Percentiles rank a stretch among this genome's conserved stretches.
Evolutionary conservation across 1,140 invertebrate genomes (phyloP).

Genomic region (Dinothrombium tinctorium): DNA sequence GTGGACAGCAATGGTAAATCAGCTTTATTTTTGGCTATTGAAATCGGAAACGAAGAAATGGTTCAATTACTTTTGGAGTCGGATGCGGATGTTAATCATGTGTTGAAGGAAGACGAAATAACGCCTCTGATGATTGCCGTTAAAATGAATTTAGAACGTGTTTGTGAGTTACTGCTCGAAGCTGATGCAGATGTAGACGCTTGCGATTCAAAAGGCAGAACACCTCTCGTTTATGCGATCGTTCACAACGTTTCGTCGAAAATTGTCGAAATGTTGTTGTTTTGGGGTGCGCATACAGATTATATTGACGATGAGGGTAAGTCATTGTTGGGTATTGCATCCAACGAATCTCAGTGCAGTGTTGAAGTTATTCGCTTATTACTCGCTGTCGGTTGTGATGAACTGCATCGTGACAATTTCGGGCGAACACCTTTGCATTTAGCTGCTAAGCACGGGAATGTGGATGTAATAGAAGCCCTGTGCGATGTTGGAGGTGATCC

Average conservation of each 20-base stretch:
- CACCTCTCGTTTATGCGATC: slow-evolving; percentile 29
- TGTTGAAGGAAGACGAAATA: slow-evolving; percentile 67
- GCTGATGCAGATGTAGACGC: slow-evolving; percentile 66
- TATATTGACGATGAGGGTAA: slow-evolving; percentile 71
- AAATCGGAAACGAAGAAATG: slow-evolving; percentile 29
- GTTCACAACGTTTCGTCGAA: slow-evolving; percentile 1
- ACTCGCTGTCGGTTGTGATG: slow-evolving; percentile 64
- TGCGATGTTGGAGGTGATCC: slow-evolving; percentile 5
- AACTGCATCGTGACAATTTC: slow-evolving; percentile 51
- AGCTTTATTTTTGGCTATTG: slow-evolving; percentile 29
- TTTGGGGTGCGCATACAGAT: slow-evolving; percentile 71
- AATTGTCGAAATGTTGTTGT: slow-evolving; percentile 47
- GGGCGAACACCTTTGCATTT: slow-evolving; percentile 23
- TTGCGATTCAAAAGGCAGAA: slow-evolving; percentile 46
- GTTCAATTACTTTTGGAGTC: slow-evolving; percentile 44
- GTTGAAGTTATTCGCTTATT: slow-evolving; percentile 60
- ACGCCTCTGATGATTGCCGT: slow-evolving; percentile 70
- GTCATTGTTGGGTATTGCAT: slow-evolving; percentile 50
- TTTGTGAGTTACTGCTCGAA: slow-evolving; percentile 57
- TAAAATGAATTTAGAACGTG: slow-evolving; percentile 39
- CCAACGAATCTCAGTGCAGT: slow-evolving; percentile 42
- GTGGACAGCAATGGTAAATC: no score
- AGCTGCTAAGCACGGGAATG: slow-evolving; percentile 39
- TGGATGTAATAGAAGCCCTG: slow-evolving; percentile 49
- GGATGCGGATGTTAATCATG: slow-evolving; percentile 59